Conservation (phyloP, 2,113 vertebrate genomes). For the Elephantulus edwardii region DNA sequence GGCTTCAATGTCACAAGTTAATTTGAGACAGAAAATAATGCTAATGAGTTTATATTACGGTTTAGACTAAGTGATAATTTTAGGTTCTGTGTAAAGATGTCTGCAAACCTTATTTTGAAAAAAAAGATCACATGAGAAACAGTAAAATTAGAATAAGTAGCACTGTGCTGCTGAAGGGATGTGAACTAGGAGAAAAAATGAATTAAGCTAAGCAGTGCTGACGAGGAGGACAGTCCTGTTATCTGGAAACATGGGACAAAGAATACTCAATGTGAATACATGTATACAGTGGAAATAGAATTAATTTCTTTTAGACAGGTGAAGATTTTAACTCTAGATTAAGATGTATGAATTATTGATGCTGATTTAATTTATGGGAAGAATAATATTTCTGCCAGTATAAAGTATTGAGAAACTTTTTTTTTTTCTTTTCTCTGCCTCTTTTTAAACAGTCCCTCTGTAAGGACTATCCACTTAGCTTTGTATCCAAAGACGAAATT, state of each 20-base stretch:
- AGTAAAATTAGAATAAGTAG: background rate
- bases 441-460: too few species aligned
- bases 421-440: too few species aligned
- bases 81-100: background rate
- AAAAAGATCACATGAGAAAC: background rate
- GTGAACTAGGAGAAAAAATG: background rate
- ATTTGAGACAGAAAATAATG: background rate
- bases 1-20: background rate
- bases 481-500: too few species aligned
- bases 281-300: too few species aligned
- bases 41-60: background rate
- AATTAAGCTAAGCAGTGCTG: background rate
- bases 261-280: background rate
- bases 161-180: background rate
- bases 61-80: background rate
- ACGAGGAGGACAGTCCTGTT: background rate
- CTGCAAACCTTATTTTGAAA: background rate
- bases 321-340: background rate
- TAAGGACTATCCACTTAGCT: too few species aligned
- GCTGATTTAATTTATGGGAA: background rate
- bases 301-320: too few species aligned
- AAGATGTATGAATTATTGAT: background rate
- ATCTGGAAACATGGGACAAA: background rate
- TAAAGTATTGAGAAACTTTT: background rate
- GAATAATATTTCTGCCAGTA: background rate